phyloP scores from a whole-genome alignment of 2,797 vertebrate species.

The Trachops cirrhosus region DNA sequence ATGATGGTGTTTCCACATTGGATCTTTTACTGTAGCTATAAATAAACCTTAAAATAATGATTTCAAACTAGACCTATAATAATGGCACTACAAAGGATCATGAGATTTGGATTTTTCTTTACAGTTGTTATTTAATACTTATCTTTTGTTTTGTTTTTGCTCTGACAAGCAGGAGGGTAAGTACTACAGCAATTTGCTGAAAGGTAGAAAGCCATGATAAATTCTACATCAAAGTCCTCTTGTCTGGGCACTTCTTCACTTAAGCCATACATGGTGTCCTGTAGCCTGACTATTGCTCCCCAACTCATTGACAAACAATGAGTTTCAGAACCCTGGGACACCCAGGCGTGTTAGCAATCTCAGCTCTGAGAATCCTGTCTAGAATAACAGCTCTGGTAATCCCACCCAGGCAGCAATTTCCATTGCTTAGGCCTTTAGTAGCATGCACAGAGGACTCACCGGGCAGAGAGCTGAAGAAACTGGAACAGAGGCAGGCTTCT shows the following conservation, averaged over 20 bases:
- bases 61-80: background rate
- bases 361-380: background rate
- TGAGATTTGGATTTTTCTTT: background rate
- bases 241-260: background rate
- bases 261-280: background rate
- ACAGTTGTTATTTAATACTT: background rate
- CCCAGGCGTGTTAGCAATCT: background rate
- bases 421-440: background rate
- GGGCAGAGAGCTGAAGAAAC: background rate
- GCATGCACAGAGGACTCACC: background rate
- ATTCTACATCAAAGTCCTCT: background rate
- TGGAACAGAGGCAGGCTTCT: background rate
- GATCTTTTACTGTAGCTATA: background rate
- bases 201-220: background rate
- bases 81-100: background rate
- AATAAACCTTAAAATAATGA: conserved; percentile 23
- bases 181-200: background rate
- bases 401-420: background rate
- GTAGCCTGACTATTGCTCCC: background rate
- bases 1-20: background rate
- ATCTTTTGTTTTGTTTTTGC: background rate
- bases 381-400: background rate
- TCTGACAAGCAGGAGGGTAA: background rate
- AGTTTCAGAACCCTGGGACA: background rate
- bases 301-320: background rate